These are phyloP conservation scores for Hypothenemus hampei DNA, from an alignment of 1,140 invertebrate genomes.

Conservation along the genomic window DNA sequence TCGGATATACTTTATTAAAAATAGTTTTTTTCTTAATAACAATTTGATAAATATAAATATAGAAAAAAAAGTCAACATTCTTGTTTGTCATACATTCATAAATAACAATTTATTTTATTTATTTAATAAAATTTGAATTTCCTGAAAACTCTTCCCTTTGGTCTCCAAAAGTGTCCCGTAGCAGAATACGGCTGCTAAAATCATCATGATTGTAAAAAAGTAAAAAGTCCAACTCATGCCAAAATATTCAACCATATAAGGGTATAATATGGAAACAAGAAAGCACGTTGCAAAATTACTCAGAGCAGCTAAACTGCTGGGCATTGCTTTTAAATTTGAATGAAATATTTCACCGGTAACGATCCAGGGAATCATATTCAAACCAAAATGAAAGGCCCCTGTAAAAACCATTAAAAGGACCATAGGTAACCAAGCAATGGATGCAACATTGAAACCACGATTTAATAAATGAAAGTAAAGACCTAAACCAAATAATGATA, in stretches of 20 bases:
- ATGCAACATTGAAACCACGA: constrained; percentile 7
- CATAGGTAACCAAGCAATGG: constrained; percentile 33
- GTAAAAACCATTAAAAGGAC: constrained; percentile 29
- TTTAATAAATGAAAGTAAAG: constrained; percentile 24
- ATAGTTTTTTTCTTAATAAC: too few species aligned
- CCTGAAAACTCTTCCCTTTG: constrained; percentile 32
- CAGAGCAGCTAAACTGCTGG: constrained; percentile 65
- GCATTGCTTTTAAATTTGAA: constrained; percentile 64
- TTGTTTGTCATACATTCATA: too few species aligned
- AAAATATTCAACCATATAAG: constrained; percentile 52
- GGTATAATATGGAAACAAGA: constrained; percentile 70
- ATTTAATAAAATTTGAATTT: constrained; percentile 27
- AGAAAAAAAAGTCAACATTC: too few species aligned
- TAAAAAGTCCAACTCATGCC: constrained; percentile 69
- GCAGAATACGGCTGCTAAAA: constrained; percentile 50
- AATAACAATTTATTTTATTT: neutral
- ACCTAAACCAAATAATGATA: constrained; percentile 27
- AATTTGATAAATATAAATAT: too few species aligned
- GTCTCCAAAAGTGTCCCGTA: constrained; percentile 47
- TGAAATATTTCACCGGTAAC: constrained; percentile 79
- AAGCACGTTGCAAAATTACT: constrained; percentile 74
- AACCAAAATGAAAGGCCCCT: constrained; percentile 47
- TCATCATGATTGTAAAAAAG: constrained; percentile 67
- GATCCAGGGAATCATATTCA: constrained; percentile 77
- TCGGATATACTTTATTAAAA: too few species aligned